These are phyloP conservation scores for Melinopterus prodromus DNA, from an alignment of 2,888 invertebrate species.

Conservation along the genomic window DNA sequence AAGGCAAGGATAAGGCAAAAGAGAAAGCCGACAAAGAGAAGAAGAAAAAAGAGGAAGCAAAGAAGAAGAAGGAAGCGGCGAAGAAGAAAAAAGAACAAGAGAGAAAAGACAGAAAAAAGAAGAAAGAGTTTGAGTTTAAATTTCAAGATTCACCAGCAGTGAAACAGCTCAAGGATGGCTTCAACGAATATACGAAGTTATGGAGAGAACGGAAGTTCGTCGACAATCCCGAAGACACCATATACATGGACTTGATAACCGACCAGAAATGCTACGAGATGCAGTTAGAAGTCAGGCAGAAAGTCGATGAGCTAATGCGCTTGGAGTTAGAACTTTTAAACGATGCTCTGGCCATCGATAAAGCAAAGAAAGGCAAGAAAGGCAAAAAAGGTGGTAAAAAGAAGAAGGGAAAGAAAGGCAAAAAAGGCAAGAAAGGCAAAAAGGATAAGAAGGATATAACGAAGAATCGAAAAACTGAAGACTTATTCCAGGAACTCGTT, in stretches of 20 bases:
- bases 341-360: conserved; percentile 42
- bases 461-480: conserved; percentile 67
- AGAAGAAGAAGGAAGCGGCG: conserved; percentile 61
- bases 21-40: conserved; percentile 48
- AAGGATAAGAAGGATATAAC: conserved; percentile 69
- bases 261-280: conserved; percentile 71
- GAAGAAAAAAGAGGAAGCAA: conserved; percentile 49
- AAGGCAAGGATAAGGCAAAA: conserved; percentile 38
- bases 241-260: conserved; percentile 71
- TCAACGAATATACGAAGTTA: conserved; percentile 61
- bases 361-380: conserved; percentile 37
- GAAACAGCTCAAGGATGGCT: conserved; percentile 57
- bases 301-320: conserved; percentile 75
- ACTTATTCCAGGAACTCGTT: conserved; percentile 77
- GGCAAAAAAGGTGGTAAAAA: conserved; percentile 46
- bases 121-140: conserved; percentile 44
- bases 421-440: conserved; percentile 50
- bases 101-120: conserved; percentile 40
- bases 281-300: conserved; percentile 70
- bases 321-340: conserved; percentile 45
- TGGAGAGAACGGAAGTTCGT: conserved; percentile 63
- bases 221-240: conserved; percentile 68
- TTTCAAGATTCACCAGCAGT: conserved; percentile 54
- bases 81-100: conserved; percentile 45
- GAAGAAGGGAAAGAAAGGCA: conserved; percentile 51